phyloP scores from a whole-genome alignment of 2,888 invertebrate species.

The Thereva nobilitata region DNA sequence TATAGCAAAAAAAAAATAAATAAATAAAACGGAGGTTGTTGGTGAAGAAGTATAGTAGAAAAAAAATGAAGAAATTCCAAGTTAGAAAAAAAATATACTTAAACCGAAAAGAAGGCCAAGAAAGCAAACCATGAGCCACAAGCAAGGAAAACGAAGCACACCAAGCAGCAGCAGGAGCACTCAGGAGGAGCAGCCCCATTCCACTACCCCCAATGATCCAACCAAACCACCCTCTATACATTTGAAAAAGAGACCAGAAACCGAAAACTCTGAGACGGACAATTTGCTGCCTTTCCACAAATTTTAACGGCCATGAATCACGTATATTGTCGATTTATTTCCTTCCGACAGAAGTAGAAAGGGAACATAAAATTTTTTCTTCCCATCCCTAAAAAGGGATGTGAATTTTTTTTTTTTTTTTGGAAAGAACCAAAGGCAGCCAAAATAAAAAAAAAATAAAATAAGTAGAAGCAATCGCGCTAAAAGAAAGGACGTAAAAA shows the following conservation, averaged over 20 bases:
- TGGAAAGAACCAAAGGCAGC: constrained; percentile 23
- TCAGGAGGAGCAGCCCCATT: too few species aligned
- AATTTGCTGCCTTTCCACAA: constrained; percentile 44
- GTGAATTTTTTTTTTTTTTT: not conserved
- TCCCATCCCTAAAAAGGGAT: too few species aligned
- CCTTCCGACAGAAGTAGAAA: constrained; percentile 28
- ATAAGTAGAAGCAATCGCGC: constrained; percentile 22
- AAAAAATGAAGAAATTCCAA: constrained; percentile 13
- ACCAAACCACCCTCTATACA: constrained; percentile 2
- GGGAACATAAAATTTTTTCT: constrained; percentile 22
- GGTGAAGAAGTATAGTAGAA: not conserved
- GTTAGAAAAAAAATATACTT: constrained; percentile 21
- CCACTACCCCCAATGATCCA: too few species aligned
- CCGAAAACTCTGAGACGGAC: constrained; percentile 42
- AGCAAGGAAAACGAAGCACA: constrained; percentile 1
- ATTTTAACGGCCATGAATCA: constrained; percentile 46
- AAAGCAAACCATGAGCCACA: not conserved
- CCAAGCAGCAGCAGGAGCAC: constrained; percentile 4
- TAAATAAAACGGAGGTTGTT: not conserved
- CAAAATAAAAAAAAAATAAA: constrained; percentile 10
- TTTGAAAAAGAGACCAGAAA: constrained; percentile 24
- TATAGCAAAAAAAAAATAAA: not conserved
- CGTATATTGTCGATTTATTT: constrained; percentile 46
- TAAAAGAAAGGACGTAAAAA: constrained; percentile 15
- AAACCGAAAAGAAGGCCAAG: constrained; percentile 11